Percentiles rank a stretch among this genome's conserved stretches.
Conservation (phyloP, 1,140 invertebrate genomes). For the Phortica variegata region DNA sequence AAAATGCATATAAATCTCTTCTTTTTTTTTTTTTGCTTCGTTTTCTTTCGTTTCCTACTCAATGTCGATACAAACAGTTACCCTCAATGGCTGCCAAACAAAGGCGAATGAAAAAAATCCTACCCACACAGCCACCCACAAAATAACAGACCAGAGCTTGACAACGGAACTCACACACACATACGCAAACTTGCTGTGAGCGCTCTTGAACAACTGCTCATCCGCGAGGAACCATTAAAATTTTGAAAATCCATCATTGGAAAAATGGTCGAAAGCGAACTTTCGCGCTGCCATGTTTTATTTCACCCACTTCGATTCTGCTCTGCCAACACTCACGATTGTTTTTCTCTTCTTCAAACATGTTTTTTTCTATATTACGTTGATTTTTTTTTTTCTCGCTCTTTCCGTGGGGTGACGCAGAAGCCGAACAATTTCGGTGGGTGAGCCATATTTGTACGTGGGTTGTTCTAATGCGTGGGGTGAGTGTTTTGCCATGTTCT, state of each 20-base stretch:
- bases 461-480: too few relatives aligned
- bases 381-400: too few relatives aligned
- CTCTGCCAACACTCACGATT: too few relatives aligned
- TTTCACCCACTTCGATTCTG: slow-evolving; percentile 1
- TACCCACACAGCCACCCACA: slow-evolving; percentile 28
- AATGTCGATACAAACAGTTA: slow-evolving; percentile 15
- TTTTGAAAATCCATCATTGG: slow-evolving; percentile 57
- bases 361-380: too few relatives aligned
- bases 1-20: background rate
- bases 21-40: background rate
- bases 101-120: slow-evolving; percentile 35
- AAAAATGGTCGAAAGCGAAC: slow-evolving; percentile 50
- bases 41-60: slow-evolving; percentile 15
- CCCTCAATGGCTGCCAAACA: slow-evolving; percentile 52
- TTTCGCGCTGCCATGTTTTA: slow-evolving; percentile 45
- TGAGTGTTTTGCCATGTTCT: too few relatives aligned
- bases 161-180: slow-evolving; percentile 23
- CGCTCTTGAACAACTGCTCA: slow-evolving; percentile 40
- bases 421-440: too few relatives aligned
- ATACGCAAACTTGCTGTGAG: slow-evolving; percentile 11
- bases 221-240: slow-evolving; percentile 55
- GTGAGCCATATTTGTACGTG: too few relatives aligned
- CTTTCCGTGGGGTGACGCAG: too few relatives aligned
- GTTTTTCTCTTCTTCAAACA: too few relatives aligned
- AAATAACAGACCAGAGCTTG: slow-evolving; percentile 28